These are phyloP conservation scores for Diloba caeruleocephala DNA, from an alignment of 2,888 invertebrate genomes.

Conservation along the genomic window DNA sequence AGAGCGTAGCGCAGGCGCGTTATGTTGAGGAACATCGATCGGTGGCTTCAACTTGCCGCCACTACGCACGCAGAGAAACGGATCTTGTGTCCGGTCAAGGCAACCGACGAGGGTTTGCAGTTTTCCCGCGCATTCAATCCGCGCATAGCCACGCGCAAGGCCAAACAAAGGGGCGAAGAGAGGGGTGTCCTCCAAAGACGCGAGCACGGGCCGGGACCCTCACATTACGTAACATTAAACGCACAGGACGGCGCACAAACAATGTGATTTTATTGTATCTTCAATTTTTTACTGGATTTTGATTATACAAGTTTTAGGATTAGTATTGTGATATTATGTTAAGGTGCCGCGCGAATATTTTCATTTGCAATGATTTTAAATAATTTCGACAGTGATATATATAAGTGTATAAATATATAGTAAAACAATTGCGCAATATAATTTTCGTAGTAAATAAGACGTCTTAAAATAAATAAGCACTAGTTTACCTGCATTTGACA, in stretches of 20 bases:
- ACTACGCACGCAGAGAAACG: constrained; percentile 41
- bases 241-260: constrained; percentile 89
- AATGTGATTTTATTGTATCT: constrained; percentile 87
- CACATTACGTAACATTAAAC: constrained; percentile 87
- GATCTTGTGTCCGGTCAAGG: constrained; percentile 5
- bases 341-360: constrained; percentile 78
- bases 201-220: constrained; percentile 76
- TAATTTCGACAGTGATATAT: constrained; percentile 70
- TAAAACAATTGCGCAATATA: constrained; percentile 46
- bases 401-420: constrained; percentile 49
- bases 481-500: too few relatives aligned
- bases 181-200: constrained; percentile 64
- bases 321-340: constrained; percentile 83
- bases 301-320: constrained; percentile 86
- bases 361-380: constrained; percentile 71
- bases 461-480: constrained; percentile 25
- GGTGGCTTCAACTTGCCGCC: constrained; percentile 26
- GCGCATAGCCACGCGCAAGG: constrained; percentile 59
- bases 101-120: constrained; percentile 35
- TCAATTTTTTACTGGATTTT: constrained; percentile 82
- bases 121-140: constrained; percentile 55
- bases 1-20: constrained; percentile 58
- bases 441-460: constrained; percentile 45
- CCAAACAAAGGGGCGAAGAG: constrained; percentile 62
- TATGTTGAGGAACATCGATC: constrained; percentile 55